A percentile compares a stretch with the other conserved stretches of the same genome.
Evolutionary conservation across 1,140 invertebrate genomes (phyloP).

Genomic region (Megalopta genalis): DNA sequence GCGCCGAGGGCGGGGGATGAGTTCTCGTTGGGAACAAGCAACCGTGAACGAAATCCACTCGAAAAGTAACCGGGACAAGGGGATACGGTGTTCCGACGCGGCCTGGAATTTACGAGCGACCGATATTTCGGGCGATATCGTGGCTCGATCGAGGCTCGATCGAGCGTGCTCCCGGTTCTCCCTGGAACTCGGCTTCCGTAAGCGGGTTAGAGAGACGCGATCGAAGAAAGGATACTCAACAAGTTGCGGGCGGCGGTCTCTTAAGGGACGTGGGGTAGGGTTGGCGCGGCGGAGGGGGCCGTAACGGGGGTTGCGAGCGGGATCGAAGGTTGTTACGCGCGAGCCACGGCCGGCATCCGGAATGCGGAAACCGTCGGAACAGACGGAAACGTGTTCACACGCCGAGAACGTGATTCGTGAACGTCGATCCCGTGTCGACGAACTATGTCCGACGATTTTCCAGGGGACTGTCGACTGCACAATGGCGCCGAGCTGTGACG

Average conservation of each 20-base stretch:
- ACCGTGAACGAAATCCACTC: conserved; percentile 2
- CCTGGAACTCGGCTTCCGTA: not conserved
- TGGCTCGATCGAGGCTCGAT: not conserved
- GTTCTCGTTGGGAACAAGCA: no score
- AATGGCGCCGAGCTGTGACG: no score
- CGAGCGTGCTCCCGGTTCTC: not conserved
- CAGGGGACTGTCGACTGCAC: no score
- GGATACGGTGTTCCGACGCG: not conserved
- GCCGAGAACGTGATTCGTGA: not conserved
- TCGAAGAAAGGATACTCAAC: conserved; percentile 31
- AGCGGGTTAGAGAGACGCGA: not conserved
- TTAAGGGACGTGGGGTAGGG: not conserved
- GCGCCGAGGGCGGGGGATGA: no score
- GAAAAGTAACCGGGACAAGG: not conserved
- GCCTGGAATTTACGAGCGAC: not conserved
- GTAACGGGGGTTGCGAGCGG: not conserved
- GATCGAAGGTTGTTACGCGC: conserved; percentile 19
- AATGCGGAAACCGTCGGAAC: no score
- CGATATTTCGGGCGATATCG: not conserved
- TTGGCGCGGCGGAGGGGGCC: not conserved
- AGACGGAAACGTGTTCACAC: conserved; percentile 4
- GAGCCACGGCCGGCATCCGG: not conserved
- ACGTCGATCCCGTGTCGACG: no score
- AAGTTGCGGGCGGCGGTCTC: conserved; percentile 15
- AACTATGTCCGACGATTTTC: no score